Conservation (phyloP, 2,888 invertebrate genomes). For the Stenotaenia linearis region DNA sequence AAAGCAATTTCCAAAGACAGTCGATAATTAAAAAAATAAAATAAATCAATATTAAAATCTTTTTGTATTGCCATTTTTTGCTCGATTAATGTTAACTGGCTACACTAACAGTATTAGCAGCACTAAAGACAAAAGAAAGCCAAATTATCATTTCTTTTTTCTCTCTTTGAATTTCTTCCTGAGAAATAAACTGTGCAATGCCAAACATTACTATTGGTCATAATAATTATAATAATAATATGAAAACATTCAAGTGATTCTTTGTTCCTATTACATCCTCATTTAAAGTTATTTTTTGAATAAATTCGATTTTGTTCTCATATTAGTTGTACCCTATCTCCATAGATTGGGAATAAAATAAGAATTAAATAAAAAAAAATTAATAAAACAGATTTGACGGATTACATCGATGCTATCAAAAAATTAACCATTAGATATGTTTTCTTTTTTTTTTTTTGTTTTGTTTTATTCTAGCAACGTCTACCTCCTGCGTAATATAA, state of each 20-base stretch:
- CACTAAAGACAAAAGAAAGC: neutral
- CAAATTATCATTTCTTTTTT: neutral
- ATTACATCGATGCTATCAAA: constrained; percentile 12
- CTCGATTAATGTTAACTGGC: neutral
- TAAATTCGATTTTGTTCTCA: constrained; percentile 12
- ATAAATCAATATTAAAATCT: neutral
- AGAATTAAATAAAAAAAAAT: neutral
- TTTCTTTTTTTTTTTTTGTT: neutral
- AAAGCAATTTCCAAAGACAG: neutral
- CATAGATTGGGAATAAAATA: neutral
- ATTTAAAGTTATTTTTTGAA: neutral
- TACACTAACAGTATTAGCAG: neutral
- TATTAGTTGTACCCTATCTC: neutral
- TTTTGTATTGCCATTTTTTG: constrained; percentile 4
- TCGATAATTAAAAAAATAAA: neutral
- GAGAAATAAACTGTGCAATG: constrained; percentile 1
- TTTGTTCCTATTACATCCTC: neutral
- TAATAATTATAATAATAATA: neutral
- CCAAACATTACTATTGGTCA: neutral
- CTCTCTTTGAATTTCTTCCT: neutral
- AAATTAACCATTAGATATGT: constrained; percentile 15
- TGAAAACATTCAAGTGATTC: neutral
- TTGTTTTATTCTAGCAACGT: neutral
- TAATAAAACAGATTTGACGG: neutral
- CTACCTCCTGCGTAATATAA: constrained; percentile 18